Conservation (phyloP, 2,888 invertebrate species). For the Andrena chrysosceles region DNA sequence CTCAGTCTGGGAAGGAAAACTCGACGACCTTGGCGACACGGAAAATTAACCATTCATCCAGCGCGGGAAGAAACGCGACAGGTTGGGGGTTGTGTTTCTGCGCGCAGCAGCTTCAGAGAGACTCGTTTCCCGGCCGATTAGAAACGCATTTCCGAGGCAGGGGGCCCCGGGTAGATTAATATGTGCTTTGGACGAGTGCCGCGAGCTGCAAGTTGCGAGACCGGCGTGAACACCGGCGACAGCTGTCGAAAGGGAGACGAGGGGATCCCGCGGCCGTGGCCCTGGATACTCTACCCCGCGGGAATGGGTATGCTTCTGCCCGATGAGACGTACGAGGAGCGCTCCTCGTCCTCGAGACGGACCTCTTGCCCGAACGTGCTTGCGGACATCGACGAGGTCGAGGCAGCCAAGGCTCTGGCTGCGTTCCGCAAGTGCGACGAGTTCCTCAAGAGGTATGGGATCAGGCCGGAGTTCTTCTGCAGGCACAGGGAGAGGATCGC, state of each 20-base stretch:
- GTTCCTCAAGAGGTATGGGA: conserved; percentile 88
- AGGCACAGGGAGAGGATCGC: conserved; percentile 87
- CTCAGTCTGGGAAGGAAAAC: neutral
- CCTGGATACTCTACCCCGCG: conserved; percentile 50
- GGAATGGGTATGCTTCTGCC: conserved; percentile 89
- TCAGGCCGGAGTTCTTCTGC: conserved; percentile 92
- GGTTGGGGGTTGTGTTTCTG: neutral
- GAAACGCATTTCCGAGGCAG: conserved; percentile 52
- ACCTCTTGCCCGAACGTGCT: conserved; percentile 73
- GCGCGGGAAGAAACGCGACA: neutral
- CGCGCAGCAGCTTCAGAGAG: conserved; percentile 16
- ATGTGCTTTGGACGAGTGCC: conserved; percentile 77
- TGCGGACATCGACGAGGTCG: conserved; percentile 77
- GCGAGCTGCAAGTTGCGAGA: conserved; percentile 62
- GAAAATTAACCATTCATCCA: conserved; percentile 24
- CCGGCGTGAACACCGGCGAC: conserved; percentile 64
- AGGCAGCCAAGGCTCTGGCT: conserved; percentile 82
- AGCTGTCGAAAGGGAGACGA: conserved; percentile 58
- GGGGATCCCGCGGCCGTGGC: conserved; percentile 33
- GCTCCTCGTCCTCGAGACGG: conserved; percentile 74
- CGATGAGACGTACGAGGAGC: conserved; percentile 92
- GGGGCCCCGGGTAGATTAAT: conserved; percentile 68
- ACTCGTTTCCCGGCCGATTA: conserved; percentile 53
- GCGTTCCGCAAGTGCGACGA: conserved; percentile 88
- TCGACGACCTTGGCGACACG: neutral